Evolutionary conservation across 2,797 vertebrate genomes (phyloP), one percentile per base, ranked within the genome.

Genomic region (Lateolabrax maculatus): DNA sequence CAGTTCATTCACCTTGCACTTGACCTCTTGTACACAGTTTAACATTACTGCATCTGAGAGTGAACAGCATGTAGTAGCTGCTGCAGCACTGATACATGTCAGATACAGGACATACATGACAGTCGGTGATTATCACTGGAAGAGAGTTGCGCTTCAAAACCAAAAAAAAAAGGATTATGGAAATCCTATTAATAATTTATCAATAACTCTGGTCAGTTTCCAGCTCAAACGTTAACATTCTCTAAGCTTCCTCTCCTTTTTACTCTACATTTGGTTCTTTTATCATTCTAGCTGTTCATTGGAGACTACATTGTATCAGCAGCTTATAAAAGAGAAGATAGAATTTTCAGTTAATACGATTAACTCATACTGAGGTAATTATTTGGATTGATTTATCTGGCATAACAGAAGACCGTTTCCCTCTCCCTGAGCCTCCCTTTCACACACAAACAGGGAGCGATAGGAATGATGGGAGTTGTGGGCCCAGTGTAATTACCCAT

Each of bases 401-500:
- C 34, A 60, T 49, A 27, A 56, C n/a, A 79, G 15, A 27, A n/a
- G 27, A 56, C n/a, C n/a, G 19, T 75, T 56, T n/a, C 16, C 9
- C 44, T 46, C 13, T 53, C 23, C 19, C 18, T 52, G 41, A 44
- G 34, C 7, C 16, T 44, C 31, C 4, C 16, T 34, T 12, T 27
- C 41, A 15, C 56, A 43, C 16, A 43, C 37, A 36, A 57, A 34
- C 58, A 41, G n/a, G 10, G 44, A 21, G 49, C 34, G 39, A 55
- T 64, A 49, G 49, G 44, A 61, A 63, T 68, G 65, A 75, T 69
- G 53, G 67, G 67, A 86, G 73, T 31, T 62, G 39, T 62, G 61
- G n/a, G 53, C 69, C 27, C 29, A 25, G 39, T 56, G 66, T 79
- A 81, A 83, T 84, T 86, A 79, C 69, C 80, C 55, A 68, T 25